These are phyloP conservation scores for Drosophila rellima DNA, from an alignment of 2,888 invertebrate genomes.

Conservation along the genomic window DNA sequence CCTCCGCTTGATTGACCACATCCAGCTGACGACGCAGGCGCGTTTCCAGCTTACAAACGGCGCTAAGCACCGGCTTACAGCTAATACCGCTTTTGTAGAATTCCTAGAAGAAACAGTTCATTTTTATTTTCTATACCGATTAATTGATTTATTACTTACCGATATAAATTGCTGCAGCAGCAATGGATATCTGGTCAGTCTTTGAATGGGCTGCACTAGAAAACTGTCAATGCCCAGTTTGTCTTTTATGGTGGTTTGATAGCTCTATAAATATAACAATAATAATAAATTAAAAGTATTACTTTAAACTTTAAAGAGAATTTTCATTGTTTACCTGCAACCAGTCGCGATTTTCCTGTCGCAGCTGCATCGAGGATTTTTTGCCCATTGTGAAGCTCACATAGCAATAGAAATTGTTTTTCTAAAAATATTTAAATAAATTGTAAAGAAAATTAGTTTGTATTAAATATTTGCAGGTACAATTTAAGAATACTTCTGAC, in stretches of 20 bases:
- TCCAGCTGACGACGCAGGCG: constrained; percentile 83
- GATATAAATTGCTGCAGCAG: constrained; percentile 85
- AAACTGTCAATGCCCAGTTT: constrained; percentile 86
- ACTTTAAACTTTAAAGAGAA: not conserved
- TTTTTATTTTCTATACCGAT: not conserved
- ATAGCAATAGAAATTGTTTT: constrained; percentile 84
- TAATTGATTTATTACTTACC: constrained; percentile 59
- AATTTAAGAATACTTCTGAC: constrained; percentile 12
- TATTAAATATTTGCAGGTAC: not conserved
- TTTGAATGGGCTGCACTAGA: constrained; percentile 85
- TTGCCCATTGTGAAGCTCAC: constrained; percentile 85
- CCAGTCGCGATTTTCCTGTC: constrained; percentile 83
- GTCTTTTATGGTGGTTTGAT: constrained; percentile 84
- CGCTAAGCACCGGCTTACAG: constrained; percentile 84
- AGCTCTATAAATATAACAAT: constrained; percentile 47
- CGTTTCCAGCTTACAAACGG: constrained; percentile 85
- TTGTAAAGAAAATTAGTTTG: too few relatives aligned
- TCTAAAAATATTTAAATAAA: constrained; percentile 56
- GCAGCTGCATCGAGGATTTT: constrained; percentile 83
- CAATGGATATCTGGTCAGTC: constrained; percentile 85
- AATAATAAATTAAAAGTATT: not conserved
- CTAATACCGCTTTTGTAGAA: constrained; percentile 84
- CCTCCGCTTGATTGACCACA: constrained; percentile 85
- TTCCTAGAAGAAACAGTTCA: constrained; percentile 63
- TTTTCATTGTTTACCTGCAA: constrained; percentile 71